phyloP scores from a whole-genome alignment of 1,140 invertebrate genomes.

The Carposina sasakii region DNA sequence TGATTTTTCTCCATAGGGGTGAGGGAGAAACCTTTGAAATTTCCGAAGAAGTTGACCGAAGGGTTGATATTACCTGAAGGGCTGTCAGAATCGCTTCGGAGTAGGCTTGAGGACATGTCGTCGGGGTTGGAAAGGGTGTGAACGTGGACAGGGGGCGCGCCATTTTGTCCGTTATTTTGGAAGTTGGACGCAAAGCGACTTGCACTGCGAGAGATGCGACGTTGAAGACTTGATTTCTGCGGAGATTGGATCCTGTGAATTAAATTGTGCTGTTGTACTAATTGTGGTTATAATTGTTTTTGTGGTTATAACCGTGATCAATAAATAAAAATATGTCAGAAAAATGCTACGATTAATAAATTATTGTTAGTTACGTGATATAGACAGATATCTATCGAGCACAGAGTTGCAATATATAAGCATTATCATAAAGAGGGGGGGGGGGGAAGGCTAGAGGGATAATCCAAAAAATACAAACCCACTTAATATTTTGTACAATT shows the following conservation, averaged over 20 bases:
- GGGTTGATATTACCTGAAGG: slow-evolving; percentile 70
- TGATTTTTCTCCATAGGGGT: slow-evolving; percentile 76
- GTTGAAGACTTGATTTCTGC: slow-evolving; percentile 60
- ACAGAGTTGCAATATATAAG: too few species aligned
- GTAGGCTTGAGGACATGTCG: slow-evolving; percentile 75
- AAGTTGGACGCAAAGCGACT: slow-evolving; percentile 65
- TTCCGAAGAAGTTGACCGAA: slow-evolving; percentile 80
- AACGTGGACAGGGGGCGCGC: slow-evolving; percentile 69
- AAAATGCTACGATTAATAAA: too few species aligned
- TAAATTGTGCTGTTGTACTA: too few species aligned
- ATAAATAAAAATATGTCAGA: neutral
- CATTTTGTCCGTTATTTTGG: slow-evolving; percentile 43
- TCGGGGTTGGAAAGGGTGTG: slow-evolving; percentile 74
- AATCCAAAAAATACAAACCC: too few species aligned
- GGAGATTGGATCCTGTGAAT: slow-evolving; percentile 56
- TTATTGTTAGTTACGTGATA: too few species aligned
- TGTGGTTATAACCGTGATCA: too few species aligned
- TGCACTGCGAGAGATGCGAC: slow-evolving; percentile 57
- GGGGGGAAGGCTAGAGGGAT: too few species aligned
- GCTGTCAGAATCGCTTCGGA: slow-evolving; percentile 68
- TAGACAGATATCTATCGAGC: too few species aligned
- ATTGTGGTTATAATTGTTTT: too few species aligned
- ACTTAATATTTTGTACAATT: too few species aligned
- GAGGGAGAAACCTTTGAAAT: slow-evolving; percentile 88
- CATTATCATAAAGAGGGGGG: too few species aligned